Base-by-base conservation (phyloP, 2,797 vertebrate genomes). In the Vultur gryphus region DNA sequence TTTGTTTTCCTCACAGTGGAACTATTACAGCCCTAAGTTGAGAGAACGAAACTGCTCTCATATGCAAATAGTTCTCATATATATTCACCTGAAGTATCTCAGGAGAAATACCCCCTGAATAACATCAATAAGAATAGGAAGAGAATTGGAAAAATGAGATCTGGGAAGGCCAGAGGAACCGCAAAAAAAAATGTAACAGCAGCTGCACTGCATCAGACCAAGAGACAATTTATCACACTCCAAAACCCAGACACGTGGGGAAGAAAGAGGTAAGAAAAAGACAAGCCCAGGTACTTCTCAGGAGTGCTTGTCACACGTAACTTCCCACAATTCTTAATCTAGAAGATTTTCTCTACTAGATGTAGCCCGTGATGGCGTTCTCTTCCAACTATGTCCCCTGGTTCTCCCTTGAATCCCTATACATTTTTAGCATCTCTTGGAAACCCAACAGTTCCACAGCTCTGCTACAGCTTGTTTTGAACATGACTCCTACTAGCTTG, bases 291-390 rank as follows among this genome's bases (percentile, higher is more conserved):
- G 25, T 18, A 11, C 35, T 83, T 25, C 46, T 49, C 1, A 1
- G 20, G 39, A 35, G 21, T 1, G 2, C 49, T 64, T 48, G 7
- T 67, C 18, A 6, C 11, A 8, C 0, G 0, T n/a, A 28, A 13
- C 67, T 43, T 76, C 66, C 25, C 23, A 16, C 11, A 54, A 2
- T 37, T 49, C 25, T 44, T 59, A 5, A 7, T 39, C 24, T 29
- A 25, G 26, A 57, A 10, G 2, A 26, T 31, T 29, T 65, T 26
- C 28, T 67, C 15, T 59, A 1, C n/a, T 24, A 21, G 37, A 4
- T 16, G 33, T 33, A 51, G 4, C 23, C 33, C 9, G 4, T 55
- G 11, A 13, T 21, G 4, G 7, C 31, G 75, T 29, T 64, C 6
- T 51, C 13, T 72, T 57, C 29, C 16, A 23, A 33, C 16, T 18